Conservation (phyloP, 1,140 invertebrate species). For the Pseudachorutes palmiensis region DNA sequence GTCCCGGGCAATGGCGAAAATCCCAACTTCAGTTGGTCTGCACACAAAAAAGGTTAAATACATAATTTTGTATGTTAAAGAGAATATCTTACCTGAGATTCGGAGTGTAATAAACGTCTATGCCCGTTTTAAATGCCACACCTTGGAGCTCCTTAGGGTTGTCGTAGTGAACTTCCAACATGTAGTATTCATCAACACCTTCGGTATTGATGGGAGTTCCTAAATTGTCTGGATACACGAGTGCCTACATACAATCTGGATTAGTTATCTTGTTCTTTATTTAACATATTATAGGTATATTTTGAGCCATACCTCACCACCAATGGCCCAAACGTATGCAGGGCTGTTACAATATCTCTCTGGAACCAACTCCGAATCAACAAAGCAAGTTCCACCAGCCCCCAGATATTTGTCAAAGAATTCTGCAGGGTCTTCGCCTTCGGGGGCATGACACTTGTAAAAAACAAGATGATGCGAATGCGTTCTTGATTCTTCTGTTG, state of each 20-base stretch:
- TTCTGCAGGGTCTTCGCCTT: constrained; percentile 15
- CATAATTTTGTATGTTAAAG: background rate
- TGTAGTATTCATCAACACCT: constrained; percentile 56
- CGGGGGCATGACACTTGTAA: constrained; percentile 17
- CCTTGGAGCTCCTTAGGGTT: constrained; percentile 48
- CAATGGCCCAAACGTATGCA: constrained; percentile 22
- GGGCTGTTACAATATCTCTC: constrained; percentile 10
- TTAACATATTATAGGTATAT: background rate
- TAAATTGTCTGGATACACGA: no score
- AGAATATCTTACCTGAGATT: constrained; percentile 45
- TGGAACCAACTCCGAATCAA: background rate
- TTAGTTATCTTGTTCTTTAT: no score
- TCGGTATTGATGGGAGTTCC: background rate
- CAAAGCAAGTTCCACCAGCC: constrained; percentile 13
- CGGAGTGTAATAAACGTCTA: constrained; percentile 39
- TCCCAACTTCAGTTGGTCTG: constrained; percentile 3
- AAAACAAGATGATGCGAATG: constrained; percentile 29
- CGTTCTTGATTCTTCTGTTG: background rate
- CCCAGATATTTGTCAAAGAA: constrained; percentile 12
- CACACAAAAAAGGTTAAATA: no score
- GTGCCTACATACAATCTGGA: no score
- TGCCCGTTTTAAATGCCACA: constrained; percentile 8
- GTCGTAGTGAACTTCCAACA: constrained; percentile 82
- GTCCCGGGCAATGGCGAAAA: background rate
- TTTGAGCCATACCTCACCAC: constrained; percentile 16